Evolutionary conservation across 2,888 invertebrate genomes (phyloP), one percentile per base, ranked within the genome.

Genomic region (Apantesis nais): DNA sequence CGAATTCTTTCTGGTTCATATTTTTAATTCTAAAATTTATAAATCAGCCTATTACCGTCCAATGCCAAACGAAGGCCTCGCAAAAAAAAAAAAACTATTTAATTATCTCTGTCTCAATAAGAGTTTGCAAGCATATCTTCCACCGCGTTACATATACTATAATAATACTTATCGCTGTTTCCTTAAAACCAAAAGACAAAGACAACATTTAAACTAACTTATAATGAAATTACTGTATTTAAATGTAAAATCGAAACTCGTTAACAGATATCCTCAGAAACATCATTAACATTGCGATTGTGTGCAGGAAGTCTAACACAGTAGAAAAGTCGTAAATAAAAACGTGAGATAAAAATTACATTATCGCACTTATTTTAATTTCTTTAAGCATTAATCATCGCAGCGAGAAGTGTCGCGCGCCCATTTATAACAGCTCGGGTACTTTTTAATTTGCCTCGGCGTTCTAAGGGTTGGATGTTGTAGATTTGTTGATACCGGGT

Each of bases 311-410:
- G 80, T 75, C 66, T 71, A 58, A 64, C 77, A 77, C 73, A 72
- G 78, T 80, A 76, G 79, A 74, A 79, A 75, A 80, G 86, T 83
- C 90, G 85, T 94, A 93, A 94, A 94, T 94, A 94, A 89, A 82
- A 77, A 83, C 79, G 83, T 80, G 83, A 92, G 92, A 93, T 92
- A 93, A 90, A 89, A 91, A 88, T 86, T 85, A 88, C 90, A 91
- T 92, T 94, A 94, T 94, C 94, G 90, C 88, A 84, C 83, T 89
- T 89, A 89, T 93, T 93, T 95, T 94, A 93, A 95, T 94, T 94
- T 92, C 90, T 82, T 85, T 83, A 67, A 71, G 83, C 93, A 94
- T 95, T 94, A 90, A 94, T 95, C 94, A 94, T 93, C 82, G 82
- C 83, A 74, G 77, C 74, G 84, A 72, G 79, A 80, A 83, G 79